Conservation (phyloP, 2,113 vertebrate species). For the Drymodes brunneopygia region DNA sequence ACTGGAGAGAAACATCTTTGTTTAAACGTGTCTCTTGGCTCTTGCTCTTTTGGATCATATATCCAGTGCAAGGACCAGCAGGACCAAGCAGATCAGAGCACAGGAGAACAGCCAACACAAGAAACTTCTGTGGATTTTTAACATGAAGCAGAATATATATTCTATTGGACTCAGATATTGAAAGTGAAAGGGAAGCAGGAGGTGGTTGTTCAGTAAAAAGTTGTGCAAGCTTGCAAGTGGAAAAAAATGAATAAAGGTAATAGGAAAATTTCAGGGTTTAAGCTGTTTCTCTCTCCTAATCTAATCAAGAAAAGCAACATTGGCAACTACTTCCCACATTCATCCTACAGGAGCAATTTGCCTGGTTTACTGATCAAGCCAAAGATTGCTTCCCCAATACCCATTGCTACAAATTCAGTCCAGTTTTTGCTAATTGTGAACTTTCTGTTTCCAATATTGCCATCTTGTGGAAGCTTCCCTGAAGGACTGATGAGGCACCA, state of each 20-base stretch:
- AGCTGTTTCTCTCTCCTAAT: not conserved
- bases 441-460: not conserved
- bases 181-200: not conserved
- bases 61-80: not conserved
- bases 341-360: not conserved
- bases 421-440: not conserved
- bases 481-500: not conserved
- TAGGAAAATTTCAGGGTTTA: not conserved
- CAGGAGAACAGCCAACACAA: not conserved
- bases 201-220: not conserved
- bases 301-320: not conserved
- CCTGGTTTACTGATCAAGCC: not conserved
- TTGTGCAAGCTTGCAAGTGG: not conserved
- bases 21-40: not conserved
- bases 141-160: not conserved
- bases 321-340: not conserved
- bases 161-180: not conserved
- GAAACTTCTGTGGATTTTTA: not conserved
- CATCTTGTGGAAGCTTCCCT: slow-evolving; percentile 26
- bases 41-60: not conserved
- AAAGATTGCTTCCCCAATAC: not conserved
- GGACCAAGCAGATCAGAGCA: not conserved
- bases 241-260: not conserved
- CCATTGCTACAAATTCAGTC: not conserved
- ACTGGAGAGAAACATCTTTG: not conserved